phyloP scores from a whole-genome alignment of 30 jellyfish, hydroid and myxozoan species.

The Nemopilema nomurai region DNA sequence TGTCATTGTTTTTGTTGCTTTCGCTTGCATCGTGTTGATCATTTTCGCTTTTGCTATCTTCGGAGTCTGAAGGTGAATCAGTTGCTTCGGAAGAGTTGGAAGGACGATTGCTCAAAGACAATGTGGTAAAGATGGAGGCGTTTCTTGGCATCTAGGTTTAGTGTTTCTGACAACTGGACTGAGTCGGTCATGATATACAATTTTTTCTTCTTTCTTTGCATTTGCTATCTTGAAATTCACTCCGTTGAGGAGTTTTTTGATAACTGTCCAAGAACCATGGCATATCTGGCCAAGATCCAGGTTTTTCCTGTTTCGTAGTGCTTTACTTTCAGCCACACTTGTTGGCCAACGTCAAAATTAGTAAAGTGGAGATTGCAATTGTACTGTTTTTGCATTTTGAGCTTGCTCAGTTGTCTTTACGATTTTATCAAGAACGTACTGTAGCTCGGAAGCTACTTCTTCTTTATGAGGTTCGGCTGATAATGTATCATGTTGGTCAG shows the following conservation, averaged over 20 bases:
- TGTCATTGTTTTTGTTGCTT: no score
- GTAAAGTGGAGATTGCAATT: constrained; percentile 31
- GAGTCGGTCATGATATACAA: constrained; percentile 37
- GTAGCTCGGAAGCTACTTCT: constrained; percentile 31
- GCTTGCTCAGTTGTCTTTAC: constrained; percentile 42
- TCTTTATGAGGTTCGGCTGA: constrained; percentile 6
- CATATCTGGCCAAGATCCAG: constrained; percentile 34
- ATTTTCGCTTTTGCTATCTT: no score
- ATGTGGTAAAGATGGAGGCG: no score
- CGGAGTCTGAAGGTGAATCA: no score
- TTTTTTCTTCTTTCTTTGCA: constrained; percentile 5
- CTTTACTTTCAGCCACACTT: constrained; percentile 43
- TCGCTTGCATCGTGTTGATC: no score
- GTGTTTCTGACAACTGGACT: constrained; percentile 16
- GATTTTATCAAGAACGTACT: constrained; percentile 14
- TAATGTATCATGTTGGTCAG: constrained; percentile 32
- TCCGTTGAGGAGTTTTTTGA: constrained; percentile 23
- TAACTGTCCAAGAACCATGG: constrained; percentile 37
- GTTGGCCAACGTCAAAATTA: constrained; percentile 36
- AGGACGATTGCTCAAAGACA: no score
- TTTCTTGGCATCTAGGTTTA: no score
- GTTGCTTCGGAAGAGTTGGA: no score
- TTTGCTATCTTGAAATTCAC: constrained; percentile 23
- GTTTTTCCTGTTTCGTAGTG: constrained; percentile 34
- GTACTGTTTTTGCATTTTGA: constrained; percentile 53